Evolutionary conservation across 2,888 invertebrate genomes (phyloP), one percentile per base, ranked within the genome.

Genomic region (Muscina levida): DNA sequence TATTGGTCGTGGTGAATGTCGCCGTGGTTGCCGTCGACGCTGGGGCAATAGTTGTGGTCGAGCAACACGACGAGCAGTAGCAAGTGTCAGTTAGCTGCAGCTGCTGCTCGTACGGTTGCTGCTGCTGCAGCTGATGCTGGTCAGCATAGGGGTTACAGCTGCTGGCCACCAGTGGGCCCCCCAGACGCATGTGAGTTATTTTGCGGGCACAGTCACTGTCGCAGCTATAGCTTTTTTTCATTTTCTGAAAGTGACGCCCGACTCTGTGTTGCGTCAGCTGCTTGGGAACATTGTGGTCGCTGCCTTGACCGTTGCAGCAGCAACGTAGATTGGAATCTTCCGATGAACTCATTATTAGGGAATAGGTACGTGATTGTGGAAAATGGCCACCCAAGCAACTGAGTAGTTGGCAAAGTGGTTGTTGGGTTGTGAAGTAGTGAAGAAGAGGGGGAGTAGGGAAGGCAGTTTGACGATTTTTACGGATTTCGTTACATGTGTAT

Each of bases 321-420:
- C 86, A 87, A 85, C 86, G 88, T 85, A 88, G 88, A 72, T 91
- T 90, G 77, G 91, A 91, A 78, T 90, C 90, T 87, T 90, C 90
- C 77, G 91, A 91, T 84, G 91, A 91, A 85, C 91, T 91, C 90
- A 89, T 89, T 85, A 91, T 90, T 76, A 91, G 88, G 83, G 91
- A 91, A 88, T 91, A 91, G 70, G 90, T 90, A 82, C 90, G 90
- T 87, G 91, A 90, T 86, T 90, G 91, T 59, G 90, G 90, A 86
- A 90, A 90, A 82, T 90, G 89, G 84, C 90, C 89, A 85, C 89
- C 87, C 86, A 89, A 86, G 85, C 88, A 89, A 86, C 90, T 91
- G 85, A 17, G 5, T 51, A 19, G 44, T 53, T 56, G 17, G 39
- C 3, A 24, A 31, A 31, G 3, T 31, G 31, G n/a, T n/a, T n/a